Percentiles rank a stretch among this genome's conserved stretches.
Evolutionary conservation across 2,888 invertebrate species (phyloP).

Genomic region (Cremastobaeus sp.): DNA sequence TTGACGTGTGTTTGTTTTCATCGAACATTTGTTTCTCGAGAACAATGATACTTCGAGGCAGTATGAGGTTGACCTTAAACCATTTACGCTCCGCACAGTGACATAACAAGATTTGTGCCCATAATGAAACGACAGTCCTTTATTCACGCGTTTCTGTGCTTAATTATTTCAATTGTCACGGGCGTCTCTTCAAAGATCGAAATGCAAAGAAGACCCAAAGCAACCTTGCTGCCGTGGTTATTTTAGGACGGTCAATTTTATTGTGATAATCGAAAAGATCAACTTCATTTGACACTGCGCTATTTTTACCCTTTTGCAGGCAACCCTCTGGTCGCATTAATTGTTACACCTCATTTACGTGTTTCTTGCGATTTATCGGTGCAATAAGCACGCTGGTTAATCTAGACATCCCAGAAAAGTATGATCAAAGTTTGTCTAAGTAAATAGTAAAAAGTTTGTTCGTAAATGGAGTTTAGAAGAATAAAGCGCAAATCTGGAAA

Average conservation of each 20-base stretch:
- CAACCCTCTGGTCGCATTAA: background rate
- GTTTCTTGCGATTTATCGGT: slow-evolving; percentile 1
- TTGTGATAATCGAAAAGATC: too few relatives aligned
- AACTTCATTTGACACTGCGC: too few relatives aligned
- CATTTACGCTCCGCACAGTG: slow-evolving; percentile 10
- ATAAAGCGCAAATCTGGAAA: background rate
- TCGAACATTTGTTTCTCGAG: slow-evolving; percentile 16
- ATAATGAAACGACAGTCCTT: background rate
- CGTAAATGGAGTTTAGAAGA: background rate
- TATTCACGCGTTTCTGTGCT: background rate
- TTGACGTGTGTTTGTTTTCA: slow-evolving; percentile 30
- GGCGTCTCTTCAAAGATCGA: background rate
- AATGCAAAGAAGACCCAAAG: too few relatives aligned
- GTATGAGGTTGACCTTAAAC: slow-evolving; percentile 18
- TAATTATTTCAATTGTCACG: background rate
- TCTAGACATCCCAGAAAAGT: slow-evolving; percentile 5
- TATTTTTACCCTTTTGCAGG: too few relatives aligned
- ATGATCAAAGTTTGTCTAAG: slow-evolving; percentile 5
- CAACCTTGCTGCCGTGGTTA: too few relatives aligned
- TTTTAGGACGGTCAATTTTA: too few relatives aligned
- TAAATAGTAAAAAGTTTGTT: slow-evolving; percentile 6
- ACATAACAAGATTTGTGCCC: background rate
- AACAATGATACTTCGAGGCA: slow-evolving; percentile 30
- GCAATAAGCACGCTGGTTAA: slow-evolving; percentile 8
- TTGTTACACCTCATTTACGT: background rate